phyloP scores from a whole-genome alignment of 2,113 vertebrate genomes.

The Dendrocopos noguchii region DNA sequence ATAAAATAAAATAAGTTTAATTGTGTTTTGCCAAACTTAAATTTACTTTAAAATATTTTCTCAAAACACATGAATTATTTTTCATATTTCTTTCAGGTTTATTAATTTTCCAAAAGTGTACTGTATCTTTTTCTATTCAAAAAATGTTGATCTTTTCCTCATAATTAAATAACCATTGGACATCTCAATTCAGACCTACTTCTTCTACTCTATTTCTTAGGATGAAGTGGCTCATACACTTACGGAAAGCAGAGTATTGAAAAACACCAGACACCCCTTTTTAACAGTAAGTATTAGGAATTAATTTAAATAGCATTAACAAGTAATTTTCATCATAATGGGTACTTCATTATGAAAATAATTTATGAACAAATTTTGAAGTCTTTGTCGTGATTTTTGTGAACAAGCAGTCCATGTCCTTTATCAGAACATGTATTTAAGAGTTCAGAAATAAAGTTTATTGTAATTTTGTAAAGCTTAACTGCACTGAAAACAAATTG shows the following conservation, averaged over 20 bases:
- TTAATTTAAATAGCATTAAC: background rate
- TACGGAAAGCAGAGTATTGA: conserved; percentile 96
- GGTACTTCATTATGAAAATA: background rate
- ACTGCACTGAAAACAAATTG: background rate
- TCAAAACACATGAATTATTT: background rate
- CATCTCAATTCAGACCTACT: background rate
- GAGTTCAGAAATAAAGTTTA: background rate
- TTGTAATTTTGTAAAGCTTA: background rate
- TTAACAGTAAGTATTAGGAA: conserved; percentile 89
- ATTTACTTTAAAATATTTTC: background rate
- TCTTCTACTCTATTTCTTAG: conserved; percentile 67
- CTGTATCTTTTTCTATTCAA: background rate
- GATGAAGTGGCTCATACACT: conserved; percentile 98
- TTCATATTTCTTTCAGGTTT: background rate
- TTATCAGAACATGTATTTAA: background rate
- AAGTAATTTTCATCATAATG: background rate
- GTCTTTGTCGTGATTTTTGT: background rate
- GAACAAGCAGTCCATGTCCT: background rate
- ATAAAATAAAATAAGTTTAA: background rate
- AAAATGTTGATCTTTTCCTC: background rate
- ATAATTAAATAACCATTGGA: background rate
- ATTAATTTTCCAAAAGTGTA: background rate
- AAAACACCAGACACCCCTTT: conserved; percentile 97
- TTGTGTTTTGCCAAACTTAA: background rate
- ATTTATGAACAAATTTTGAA: background rate